Conservation (phyloP, 1,140 invertebrate species). For the Hestina assimilis region DNA sequence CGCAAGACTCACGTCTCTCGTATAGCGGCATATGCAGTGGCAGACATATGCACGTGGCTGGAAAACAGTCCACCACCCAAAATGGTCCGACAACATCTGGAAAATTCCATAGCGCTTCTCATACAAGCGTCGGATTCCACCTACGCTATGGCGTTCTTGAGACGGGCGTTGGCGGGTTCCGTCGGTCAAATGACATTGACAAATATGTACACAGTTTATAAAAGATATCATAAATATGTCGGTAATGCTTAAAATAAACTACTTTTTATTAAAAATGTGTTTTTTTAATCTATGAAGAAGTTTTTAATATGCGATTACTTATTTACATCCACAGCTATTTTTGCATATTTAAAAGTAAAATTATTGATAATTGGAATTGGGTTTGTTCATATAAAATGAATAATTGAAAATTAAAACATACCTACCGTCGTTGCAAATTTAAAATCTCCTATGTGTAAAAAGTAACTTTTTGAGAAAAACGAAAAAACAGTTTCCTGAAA, state of each 20-base stretch:
- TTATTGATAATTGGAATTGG: too few species aligned
- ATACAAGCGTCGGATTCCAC: slow-evolving; percentile 55
- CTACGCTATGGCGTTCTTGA: slow-evolving; percentile 57
- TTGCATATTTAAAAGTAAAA: too few species aligned
- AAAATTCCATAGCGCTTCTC: slow-evolving; percentile 53
- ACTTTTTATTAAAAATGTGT: background rate
- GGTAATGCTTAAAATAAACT: slow-evolving; percentile 54
- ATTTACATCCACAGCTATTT: too few species aligned
- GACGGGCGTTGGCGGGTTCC: slow-evolving; percentile 46
- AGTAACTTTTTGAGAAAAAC: too few species aligned
- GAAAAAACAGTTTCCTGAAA: too few species aligned
- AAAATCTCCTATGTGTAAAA: too few species aligned
- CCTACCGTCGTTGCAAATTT: too few species aligned
- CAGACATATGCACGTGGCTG: slow-evolving; percentile 50
- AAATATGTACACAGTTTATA: slow-evolving; percentile 64
- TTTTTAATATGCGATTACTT: too few species aligned
- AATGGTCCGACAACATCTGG: slow-evolving; percentile 56
- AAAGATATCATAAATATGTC: slow-evolving; percentile 69
- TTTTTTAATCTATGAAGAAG: too few species aligned
- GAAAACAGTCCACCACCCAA: slow-evolving; percentile 47
- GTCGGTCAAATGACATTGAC: slow-evolving; percentile 56
- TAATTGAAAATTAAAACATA: too few species aligned
- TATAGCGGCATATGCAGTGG: slow-evolving; percentile 61
- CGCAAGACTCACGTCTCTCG: slow-evolving; percentile 56
- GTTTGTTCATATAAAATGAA: too few species aligned